Evolutionary conservation across 2,797 vertebrate genomes (phyloP), one percentile per base, ranked within the genome.

Genomic region (Sebastes goodei): DNA sequence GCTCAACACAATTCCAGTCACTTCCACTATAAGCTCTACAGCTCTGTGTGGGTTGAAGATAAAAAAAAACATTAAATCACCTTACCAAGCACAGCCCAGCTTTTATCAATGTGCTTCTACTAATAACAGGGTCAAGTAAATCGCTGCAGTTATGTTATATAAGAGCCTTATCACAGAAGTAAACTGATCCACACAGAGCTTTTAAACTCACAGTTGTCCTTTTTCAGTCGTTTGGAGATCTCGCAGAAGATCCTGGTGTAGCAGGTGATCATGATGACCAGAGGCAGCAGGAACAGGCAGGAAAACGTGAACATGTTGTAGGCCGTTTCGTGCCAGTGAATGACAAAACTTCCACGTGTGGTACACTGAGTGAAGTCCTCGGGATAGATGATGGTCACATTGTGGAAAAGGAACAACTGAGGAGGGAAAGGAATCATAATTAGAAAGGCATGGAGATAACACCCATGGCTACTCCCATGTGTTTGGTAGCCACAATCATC

Each of bases 251-350:
- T 97, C 77, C 96, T 95, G 0, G 95, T 86, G 72, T 97, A 98
- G 89, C 97, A 97, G 85, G 94, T 96, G 82, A 97, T 95, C 97
- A 98, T 98, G 94, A 98, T 96, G 71, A 96, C 92, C 89, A 98
- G 93, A 0, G 97, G 97, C 65, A 98, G 93, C 84, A 98, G 93
- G 89, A 98, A 98, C 74, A 98, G 94, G 77, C 97, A 96, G 77
- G 86, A 61, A 7, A 98, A 98, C 27, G 96, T 95, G 76, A 98
- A 94, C 97, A 98, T 97, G 95, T 98, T 97, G 90, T 98, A 98
- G 66, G 94, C 84, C 0, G 96, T 97, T 91, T 97, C 97, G 0
- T 97, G 96, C 97, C 97, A 97, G 87, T 84, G 94, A 66, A 82
- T 78, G 62, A 84, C 61, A 21, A 98, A 98, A 89, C 96, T 97